A percentile compares a stretch with the other conserved stretches of the same genome.
These are phyloP conservation scores for Cepaea nemoralis DNA, from an alignment of 1,140 invertebrate species.

Conservation along the genomic window DNA sequence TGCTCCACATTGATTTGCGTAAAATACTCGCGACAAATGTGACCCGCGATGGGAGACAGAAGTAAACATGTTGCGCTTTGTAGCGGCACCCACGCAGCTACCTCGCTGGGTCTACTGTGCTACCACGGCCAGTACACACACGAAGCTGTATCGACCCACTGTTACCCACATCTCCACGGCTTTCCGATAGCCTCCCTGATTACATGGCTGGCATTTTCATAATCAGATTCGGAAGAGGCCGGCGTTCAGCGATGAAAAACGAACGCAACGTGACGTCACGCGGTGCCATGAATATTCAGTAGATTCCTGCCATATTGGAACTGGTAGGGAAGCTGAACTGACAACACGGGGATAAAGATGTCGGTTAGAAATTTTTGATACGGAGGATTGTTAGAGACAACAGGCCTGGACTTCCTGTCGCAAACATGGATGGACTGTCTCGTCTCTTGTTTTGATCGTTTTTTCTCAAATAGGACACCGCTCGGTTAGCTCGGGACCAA, in stretches of 20 bases:
- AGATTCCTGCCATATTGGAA: conserved; percentile 32
- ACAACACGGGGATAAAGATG: conserved; percentile 22
- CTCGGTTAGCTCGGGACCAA: not conserved
- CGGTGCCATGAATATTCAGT: conserved; percentile 26
- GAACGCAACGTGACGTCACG: conserved; percentile 15
- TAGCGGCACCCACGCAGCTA: conserved; percentile 2
- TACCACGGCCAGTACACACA: conserved; percentile 1
- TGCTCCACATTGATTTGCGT: conserved; percentile 9
- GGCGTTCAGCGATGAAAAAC: not conserved
- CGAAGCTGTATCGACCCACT: not conserved
- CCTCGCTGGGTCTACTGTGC: not conserved
- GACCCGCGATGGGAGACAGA: not conserved
- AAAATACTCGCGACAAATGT: not conserved
- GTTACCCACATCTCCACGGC: not conserved
- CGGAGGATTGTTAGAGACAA: not conserved
- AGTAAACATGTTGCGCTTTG: not conserved
- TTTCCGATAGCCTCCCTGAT: conserved; percentile 2
- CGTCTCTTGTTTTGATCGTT: not conserved
- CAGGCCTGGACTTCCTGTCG: not conserved
- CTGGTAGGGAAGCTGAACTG: conserved; percentile 3
- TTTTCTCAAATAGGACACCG: not conserved
- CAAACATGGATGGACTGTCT: conserved; percentile 10
- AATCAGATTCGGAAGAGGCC: conserved; percentile 21
- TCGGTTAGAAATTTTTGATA: not conserved
- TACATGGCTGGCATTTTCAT: conserved; percentile 34